These are phyloP conservation scores for Cygnus buccinator DNA, from an alignment of 2,113 vertebrate species.

Conservation along the genomic window DNA sequence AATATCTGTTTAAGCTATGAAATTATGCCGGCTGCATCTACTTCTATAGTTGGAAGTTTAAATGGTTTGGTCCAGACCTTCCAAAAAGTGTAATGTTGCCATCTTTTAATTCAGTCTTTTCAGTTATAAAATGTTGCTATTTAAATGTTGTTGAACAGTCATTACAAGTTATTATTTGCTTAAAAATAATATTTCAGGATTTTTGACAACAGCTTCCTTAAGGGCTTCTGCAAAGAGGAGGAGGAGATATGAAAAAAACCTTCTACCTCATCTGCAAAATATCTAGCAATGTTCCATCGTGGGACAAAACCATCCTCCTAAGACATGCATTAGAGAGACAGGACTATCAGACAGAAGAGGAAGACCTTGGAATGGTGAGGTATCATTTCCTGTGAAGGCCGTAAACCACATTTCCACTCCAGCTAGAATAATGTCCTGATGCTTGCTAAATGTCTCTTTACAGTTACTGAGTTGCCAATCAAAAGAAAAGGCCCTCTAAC, in stretches of 20 bases:
- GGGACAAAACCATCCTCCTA: neutral
- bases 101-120: neutral
- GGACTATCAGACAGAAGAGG: neutral
- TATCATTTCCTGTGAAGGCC: neutral
- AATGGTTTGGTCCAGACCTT: neutral
- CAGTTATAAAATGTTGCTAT: neutral
- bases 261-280: neutral
- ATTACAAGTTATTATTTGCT: neutral
- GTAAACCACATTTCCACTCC: neutral
- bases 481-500: neutral
- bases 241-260: neutral
- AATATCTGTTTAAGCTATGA: fast-evolving
- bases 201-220: neutral
- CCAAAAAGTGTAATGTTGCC: neutral
- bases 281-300: neutral
- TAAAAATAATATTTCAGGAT: neutral
- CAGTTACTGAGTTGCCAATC: neutral
- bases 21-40: neutral
- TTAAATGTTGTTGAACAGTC: neutral
- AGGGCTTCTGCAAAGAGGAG: neutral
- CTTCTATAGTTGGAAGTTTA: neutral
- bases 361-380: neutral
- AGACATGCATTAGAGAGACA: neutral
- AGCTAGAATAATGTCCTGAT: neutral
- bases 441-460: neutral